Evolutionary conservation across 1,140 invertebrate species (phyloP), one percentile per base, ranked within the genome.

Genomic region (Apolygus lucorum): DNA sequence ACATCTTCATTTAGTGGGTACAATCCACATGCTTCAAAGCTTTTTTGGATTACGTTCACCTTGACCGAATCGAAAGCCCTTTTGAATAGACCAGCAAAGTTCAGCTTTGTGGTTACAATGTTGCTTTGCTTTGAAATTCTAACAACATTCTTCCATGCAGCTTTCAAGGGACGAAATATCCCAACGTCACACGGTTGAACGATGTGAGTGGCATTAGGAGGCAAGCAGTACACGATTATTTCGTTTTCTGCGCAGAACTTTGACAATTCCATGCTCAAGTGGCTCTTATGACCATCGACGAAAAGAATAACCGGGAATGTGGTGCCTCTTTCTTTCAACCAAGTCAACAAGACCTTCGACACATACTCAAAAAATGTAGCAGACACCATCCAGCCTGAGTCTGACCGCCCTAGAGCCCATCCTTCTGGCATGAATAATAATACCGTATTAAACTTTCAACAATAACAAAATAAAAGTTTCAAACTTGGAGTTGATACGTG

Each of bases 181-280:
- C n/a, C n/a, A n/a, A n/a, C n/a, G n/a, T n/a, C n/a, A n/a, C n/a
- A n/a, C n/a, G n/a, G n/a, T n/a, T 81, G 79, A 1, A 79, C 63
- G 17, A 81, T 75, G 68, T 80, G 79, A 4, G 78, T 81, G 2
- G 77, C 73, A 73, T 81, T 81, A 14, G 78, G 78, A 29, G 74
- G 76, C 1, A 81, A 70, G 8, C 76, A 74, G 8, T 80, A 67
- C 25, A 81, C 68, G 21, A 77, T 70, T n/a, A 82, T 81, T 27
- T 68, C 67, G 63, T 80, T 79, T 68, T 77, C 73, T 1, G 28
- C 63, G 68, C 80, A 81, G 71, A 80, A 78, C 21, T 78, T 71
- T 27, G 74, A 77, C 26, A 78, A 14, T 22, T 75, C 25, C 11
- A 79, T 68, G 8, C 76, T 76, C 34, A 78, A 25, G 68, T 81